phyloP scores from a whole-genome alignment of 2,113 vertebrate species.

The Australoheros scitulus region DNA sequence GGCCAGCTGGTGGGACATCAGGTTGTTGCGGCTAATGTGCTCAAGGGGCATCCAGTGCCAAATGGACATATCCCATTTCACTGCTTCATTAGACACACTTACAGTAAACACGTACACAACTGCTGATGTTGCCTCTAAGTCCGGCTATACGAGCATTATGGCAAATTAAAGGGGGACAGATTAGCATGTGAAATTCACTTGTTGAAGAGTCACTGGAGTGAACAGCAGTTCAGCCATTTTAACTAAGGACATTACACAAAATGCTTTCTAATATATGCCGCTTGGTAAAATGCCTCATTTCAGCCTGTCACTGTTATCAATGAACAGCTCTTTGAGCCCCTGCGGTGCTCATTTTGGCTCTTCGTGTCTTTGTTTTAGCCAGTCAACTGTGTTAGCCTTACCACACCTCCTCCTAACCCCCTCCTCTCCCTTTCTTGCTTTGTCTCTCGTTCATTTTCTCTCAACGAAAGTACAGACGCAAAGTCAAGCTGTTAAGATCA shows the following conservation, averaged over 20 bases:
- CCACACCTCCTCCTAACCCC: neutral
- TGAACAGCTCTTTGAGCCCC: slow-evolving; percentile 23
- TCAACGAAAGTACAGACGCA: slow-evolving; percentile 40
- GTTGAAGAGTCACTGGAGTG: slow-evolving; percentile 37
- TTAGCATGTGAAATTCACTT: slow-evolving; percentile 52
- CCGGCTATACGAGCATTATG: slow-evolving; percentile 3
- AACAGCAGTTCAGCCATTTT: slow-evolving; percentile 23
- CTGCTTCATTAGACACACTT: slow-evolving; percentile 36
- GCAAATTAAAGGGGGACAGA: slow-evolving; percentile 40
- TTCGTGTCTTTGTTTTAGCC: slow-evolving; percentile 49
- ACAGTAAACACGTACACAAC: slow-evolving; percentile 13
- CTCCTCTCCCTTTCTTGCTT: neutral
- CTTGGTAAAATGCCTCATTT: slow-evolving; percentile 46
- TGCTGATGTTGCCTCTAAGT: neutral
- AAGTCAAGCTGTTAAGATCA: slow-evolving; percentile 53
- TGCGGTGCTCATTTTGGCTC: slow-evolving; percentile 45
- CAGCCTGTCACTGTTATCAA: slow-evolving; percentile 27
- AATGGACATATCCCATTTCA: slow-evolving; percentile 20
- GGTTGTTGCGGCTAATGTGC: slow-evolving; percentile 31
- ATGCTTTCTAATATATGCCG: slow-evolving; percentile 25
- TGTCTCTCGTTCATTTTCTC: slow-evolving; percentile 15
- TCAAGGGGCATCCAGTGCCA: slow-evolving; percentile 27
- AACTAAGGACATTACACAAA: slow-evolving; percentile 27
- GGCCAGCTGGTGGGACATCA: slow-evolving; percentile 45
- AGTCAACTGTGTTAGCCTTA: slow-evolving; percentile 12